Percentiles rank a stretch among this genome's conserved stretches.
Conservation (phyloP, 2,113 vertebrate species). For the Sakesphorus luctuosus region DNA sequence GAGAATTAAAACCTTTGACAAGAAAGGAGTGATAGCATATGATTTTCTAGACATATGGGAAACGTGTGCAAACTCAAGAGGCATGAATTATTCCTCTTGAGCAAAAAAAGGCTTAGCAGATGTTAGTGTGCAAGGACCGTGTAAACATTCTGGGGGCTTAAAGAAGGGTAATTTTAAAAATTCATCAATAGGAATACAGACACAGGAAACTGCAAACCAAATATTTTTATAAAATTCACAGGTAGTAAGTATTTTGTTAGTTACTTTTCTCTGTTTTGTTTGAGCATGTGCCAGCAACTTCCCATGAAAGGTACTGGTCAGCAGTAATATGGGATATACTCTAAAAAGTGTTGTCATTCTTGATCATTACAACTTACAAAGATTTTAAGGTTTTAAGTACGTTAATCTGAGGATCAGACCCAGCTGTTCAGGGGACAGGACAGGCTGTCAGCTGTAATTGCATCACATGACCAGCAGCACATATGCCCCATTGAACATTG, state of each 20-base stretch:
- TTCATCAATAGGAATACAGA: slow-evolving; percentile 32
- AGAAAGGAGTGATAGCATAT: slow-evolving; percentile 68
- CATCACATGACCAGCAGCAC: slow-evolving; percentile 52
- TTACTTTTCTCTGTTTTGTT: background rate
- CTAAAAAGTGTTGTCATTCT: slow-evolving; percentile 36
- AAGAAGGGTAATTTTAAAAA: slow-evolving; percentile 62
- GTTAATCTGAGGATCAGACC: slow-evolving; percentile 43
- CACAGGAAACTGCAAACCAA: background rate
- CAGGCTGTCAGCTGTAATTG: slow-evolving; percentile 62
- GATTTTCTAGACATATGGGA: slow-evolving; percentile 63
- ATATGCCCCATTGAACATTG: slow-evolving; percentile 31
- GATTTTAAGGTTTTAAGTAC: slow-evolving; percentile 42
- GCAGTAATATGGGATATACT: background rate
- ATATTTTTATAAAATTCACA: background rate
- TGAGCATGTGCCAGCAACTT: background rate
- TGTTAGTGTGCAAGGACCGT: slow-evolving; percentile 62
- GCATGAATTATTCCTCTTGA: slow-evolving; percentile 63
- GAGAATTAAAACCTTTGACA: slow-evolving; percentile 66
- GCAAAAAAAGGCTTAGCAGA: slow-evolving; percentile 57
- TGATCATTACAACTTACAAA: slow-evolving; percentile 22
- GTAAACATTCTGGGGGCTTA: slow-evolving; percentile 52
- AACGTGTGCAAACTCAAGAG: slow-evolving; percentile 67
- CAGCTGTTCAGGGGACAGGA: slow-evolving; percentile 48
- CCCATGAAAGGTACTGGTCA: background rate
- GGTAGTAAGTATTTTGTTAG: background rate